Evolutionary conservation across 2,888 invertebrate species (phyloP), one percentile per base, ranked within the genome.

Genomic region (Leptopilina myrica): DNA sequence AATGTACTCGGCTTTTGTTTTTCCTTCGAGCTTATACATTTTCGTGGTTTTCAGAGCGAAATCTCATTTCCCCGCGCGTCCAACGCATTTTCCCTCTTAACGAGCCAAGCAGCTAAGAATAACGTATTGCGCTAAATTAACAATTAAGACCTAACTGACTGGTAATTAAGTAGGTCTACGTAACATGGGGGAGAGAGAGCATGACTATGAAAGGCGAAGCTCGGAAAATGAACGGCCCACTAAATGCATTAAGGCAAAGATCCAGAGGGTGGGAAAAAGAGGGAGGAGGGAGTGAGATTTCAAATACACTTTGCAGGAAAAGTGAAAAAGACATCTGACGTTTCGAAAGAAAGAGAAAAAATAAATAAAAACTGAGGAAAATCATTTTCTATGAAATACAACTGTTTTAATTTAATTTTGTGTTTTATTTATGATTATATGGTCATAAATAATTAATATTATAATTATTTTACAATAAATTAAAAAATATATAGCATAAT

Each of bases 121-220:
- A 87, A 86, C 85, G 85, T 84, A 87, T 86, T 85, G 84, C 85
- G 84, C 86, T 85, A 86, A 87, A 88, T 88, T 87, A 86, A 87
- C 87, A 87, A 86, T 88, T 87, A 87, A 86, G 85, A 84, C 84
- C 84, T 81, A 85, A 81, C 84, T 83, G 83, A 81, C 82, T 84
- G 85, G 85, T 86, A 87, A 87, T 86, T 85, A 86, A 87, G 84
- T 83, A 82, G 82, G 81, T 78, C 78, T 78, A 80, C 80, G 81
- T 79, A 80, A 82, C 81, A 82, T 80, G 79, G 79, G 76, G 79
- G 43, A 66, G 81, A 78, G 76, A 78, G 43, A 66, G 81, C 79
- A 77, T 79, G 73, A 11, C 53, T 66, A 66, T 76, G 76, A 76
- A 76, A 76, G 46, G 46, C 65, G 73, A 73, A 73, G 73, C 73